phyloP scores from a whole-genome alignment of 1,140 invertebrate genomes.

The Cephus cinctus region DNA sequence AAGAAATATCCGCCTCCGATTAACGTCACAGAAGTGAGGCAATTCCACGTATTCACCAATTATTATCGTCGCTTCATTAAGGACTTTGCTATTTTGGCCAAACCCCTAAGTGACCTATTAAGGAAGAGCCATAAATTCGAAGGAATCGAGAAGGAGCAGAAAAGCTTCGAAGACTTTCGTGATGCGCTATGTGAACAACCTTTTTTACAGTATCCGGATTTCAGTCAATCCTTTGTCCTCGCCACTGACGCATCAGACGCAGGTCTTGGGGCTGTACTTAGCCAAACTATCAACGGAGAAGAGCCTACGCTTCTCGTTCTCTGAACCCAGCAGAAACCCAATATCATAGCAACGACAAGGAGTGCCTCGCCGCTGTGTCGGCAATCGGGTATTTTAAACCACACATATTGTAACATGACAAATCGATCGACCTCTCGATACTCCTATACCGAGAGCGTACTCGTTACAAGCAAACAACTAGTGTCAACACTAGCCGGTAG shows the following conservation, averaged over 20 bases:
- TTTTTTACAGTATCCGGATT: slow-evolving; percentile 22
- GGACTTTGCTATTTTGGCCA: slow-evolving; percentile 25
- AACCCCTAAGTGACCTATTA: slow-evolving; percentile 24
- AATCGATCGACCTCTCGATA: too few species aligned
- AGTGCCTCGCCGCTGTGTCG: slow-evolving; percentile 25
- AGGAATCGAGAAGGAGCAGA: slow-evolving; percentile 7
- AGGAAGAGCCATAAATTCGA: slow-evolving; percentile 17
- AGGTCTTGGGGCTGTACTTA: slow-evolving; percentile 18
- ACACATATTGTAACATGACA: too few species aligned
- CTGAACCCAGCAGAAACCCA: slow-evolving; percentile 29
- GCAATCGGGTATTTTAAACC: slow-evolving; percentile 42
- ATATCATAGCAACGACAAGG: slow-evolving; percentile 24
- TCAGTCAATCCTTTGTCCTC: slow-evolving; percentile 17
- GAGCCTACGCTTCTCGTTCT: slow-evolving; percentile 26
- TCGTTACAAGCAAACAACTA: too few species aligned
- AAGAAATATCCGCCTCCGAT: slow-evolving; percentile 13
- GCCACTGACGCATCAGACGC: slow-evolving; percentile 20
- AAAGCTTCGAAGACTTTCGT: slow-evolving; percentile 18
- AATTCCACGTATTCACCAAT: slow-evolving; percentile 21
- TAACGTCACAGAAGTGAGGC: too few species aligned
- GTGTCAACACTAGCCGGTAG: too few species aligned
- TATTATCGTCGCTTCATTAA: slow-evolving; percentile 30
- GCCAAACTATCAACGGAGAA: slow-evolving; percentile 18
- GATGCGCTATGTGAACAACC: slow-evolving; percentile 15
- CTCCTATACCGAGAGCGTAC: too few species aligned